Evolutionary conservation across 2,797 vertebrate species (phyloP), one percentile per base, ranked within the genome.

Genomic region (Jordanella pulchra): DNA sequence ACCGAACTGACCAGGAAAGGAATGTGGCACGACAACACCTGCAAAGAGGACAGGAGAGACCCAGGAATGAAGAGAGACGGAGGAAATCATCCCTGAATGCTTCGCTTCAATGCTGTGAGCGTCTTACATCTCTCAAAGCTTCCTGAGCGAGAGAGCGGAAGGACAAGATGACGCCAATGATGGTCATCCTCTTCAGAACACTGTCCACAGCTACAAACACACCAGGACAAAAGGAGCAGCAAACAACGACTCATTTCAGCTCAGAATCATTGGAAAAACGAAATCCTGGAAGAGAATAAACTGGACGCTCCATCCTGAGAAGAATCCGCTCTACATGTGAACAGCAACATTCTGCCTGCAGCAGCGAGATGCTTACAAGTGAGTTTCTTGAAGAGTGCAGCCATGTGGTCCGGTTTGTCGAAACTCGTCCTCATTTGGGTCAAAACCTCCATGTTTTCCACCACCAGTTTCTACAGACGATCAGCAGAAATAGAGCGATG

Each of bases 351-450:
- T 7, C 18, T 50, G 48, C 21, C 10, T 50, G 48, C 7, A 50
- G 48, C 6, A 6, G 1, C 3, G n/a, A n/a, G 2, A 23, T 0
- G 5, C 10, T 89, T 91, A 99, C 98, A 99, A 77, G 97, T 95
- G 84, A 99, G 95, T 86, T 97, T 96, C 92, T 99, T 99, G 88
- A 99, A 99, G 47, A 99, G 97, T 0, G 97, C 97, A 3, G 96
- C 97, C 97, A 99, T 99, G 93, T 99, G 97, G 6, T 99, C 98
- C 4, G 98, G 98, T 87, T 99, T 99, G 93, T 99, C 98, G 1
- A 99, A 99, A 93, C 97, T 99, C 81, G 97, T 99, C 95, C 98
- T 96, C 97, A 99, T 99, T 91, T 99, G 98, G 76, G 97, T 98
- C 89, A 99, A 88, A 69, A 99, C 97, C 89, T 99, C 98, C 92